phyloP scores from a whole-genome alignment of 2,888 invertebrate species.

The Torymus aiolomorphi region DNA sequence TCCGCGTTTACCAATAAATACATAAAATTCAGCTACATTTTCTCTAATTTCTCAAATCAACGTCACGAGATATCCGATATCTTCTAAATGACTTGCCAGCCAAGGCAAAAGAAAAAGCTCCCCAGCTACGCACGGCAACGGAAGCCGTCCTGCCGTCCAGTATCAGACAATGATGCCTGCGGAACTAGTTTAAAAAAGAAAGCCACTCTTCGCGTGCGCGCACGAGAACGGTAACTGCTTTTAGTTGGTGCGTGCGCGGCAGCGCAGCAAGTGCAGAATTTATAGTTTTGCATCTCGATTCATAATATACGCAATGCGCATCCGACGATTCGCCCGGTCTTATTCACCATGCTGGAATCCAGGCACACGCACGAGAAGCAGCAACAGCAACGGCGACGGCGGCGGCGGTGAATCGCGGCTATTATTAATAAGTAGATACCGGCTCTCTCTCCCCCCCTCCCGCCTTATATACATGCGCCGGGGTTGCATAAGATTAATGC shows the following conservation, averaged over 20 bases:
- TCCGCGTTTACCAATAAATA: too few species aligned
- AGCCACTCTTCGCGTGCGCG: neutral
- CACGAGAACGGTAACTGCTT: conserved; percentile 17
- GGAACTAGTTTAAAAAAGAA: conserved; percentile 41
- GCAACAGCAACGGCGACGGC: conserved; percentile 30
- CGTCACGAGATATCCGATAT: neutral
- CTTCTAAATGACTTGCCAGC: neutral
- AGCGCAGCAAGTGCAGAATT: conserved; percentile 30
- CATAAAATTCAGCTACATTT: too few species aligned
- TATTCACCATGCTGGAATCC: conserved; percentile 60
- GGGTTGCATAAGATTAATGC: conserved; percentile 71
- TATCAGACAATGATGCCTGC: conserved; percentile 32
- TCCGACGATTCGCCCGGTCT: conserved; percentile 29
- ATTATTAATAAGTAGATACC: conserved; percentile 68
- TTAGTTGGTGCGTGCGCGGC: neutral
- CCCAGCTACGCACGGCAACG: neutral
- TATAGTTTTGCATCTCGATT: conserved; percentile 23
- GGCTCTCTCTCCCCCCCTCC: conserved; percentile 10
- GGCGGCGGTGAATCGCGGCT: conserved; percentile 65
- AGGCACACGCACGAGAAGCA: conserved; percentile 16
- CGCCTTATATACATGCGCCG: conserved; percentile 55
- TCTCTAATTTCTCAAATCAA: too few species aligned
- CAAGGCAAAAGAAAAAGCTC: neutral
- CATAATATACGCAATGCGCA: neutral
- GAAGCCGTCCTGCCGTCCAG: conserved; percentile 8